Evolutionary conservation across 2,113 vertebrate species (phyloP), one percentile per base, ranked within the genome.

Genomic region (Ammodramus savannarum): DNA sequence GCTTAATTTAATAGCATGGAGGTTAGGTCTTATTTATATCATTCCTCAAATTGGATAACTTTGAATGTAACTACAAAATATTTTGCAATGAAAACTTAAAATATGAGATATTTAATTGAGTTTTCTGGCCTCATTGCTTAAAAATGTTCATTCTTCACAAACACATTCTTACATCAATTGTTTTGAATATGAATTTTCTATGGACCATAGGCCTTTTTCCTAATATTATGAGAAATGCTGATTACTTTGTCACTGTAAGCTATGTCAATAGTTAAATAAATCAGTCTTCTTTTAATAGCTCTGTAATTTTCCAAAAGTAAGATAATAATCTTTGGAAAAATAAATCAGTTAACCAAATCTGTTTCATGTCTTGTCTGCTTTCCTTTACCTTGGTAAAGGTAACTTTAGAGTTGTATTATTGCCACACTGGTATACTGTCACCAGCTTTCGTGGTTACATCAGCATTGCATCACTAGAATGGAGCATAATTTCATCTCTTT

Each of bases 1-100:
- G 62, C 75, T 96, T 94, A 87, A 96, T 92, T 96, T 96, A 96
- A 98, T 97, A 96, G 96, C 93, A 82, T 63, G 89, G 72, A 97
- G 81, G 95, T 91, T 92, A 27, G 79, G 90, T 92, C 74, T 97
- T 97, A 96, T 96, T 96, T 97, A 87, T 93, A 93, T 90, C 77
- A 95, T 98, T 96, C 97, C 81, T 97, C 97, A 96, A 93, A 95
- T 94, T 32, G 69, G 46, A 83, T 72, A 61, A 89, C 39, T 85
- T 74, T 76, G 7, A 80, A 67, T 81, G n/a, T 62, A 63, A 38
- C 59, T 71, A 68, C 27, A 51, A 88, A 87, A 84, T 43, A 84
- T 63, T 72, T 86, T 34, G 8, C 39, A 66, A 38, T 82, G 79
- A 94, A 80, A 95, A 91, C 7, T 41, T 85, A 80, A 95, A 86